phyloP scores from a whole-genome alignment of 2,113 vertebrate genomes.

The Marmota monax region DNA sequence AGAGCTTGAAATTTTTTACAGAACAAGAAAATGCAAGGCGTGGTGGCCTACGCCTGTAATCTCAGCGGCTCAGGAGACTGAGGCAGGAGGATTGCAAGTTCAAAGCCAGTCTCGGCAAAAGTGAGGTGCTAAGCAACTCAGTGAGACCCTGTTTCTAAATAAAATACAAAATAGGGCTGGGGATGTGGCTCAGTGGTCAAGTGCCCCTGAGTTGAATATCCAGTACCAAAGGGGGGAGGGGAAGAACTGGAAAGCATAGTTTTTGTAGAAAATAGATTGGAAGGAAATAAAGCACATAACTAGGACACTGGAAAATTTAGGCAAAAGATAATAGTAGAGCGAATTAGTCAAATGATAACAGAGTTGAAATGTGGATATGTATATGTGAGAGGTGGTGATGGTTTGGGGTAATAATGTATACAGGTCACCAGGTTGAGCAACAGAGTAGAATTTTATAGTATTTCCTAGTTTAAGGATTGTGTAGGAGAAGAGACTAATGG shows the following conservation, averaged over 20 bases:
- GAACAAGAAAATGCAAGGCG: background rate
- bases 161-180: too few species aligned
- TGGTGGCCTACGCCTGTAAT: too few species aligned
- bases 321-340: background rate
- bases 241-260: background rate
- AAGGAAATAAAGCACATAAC: background rate
- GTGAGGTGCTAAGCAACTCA: too few species aligned
- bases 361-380: background rate
- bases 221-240: too few species aligned
- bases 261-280: background rate
- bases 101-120: too few species aligned
- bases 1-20: background rate
- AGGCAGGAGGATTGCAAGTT: too few species aligned
- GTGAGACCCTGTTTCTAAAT: too few species aligned
- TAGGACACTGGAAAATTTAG: background rate
- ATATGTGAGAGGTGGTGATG: accelerated
- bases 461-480: background rate
- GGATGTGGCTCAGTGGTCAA: too few species aligned
- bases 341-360: background rate
- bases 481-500: background rate
- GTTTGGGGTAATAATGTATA: background rate
- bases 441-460: background rate
- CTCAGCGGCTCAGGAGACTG: too few species aligned
- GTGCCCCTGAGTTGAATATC: too few species aligned
- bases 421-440: background rate